Conservation (phyloP, 2,888 invertebrate genomes). For the Cylindroiulus punctatus region DNA sequence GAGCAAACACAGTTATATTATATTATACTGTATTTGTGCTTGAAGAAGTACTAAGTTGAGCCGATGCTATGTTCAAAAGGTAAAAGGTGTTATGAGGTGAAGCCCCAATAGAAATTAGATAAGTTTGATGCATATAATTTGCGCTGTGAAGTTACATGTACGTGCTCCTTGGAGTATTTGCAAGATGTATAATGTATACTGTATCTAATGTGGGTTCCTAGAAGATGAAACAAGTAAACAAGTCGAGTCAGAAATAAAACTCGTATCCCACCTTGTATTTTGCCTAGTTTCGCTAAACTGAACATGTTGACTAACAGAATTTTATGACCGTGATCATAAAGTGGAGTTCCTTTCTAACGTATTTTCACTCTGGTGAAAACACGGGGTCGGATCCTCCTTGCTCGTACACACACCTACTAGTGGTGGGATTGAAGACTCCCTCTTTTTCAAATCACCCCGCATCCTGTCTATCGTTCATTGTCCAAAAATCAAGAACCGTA, state of each 20-base stretch:
- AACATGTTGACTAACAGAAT: slow-evolving; percentile 28
- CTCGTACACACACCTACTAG: neutral
- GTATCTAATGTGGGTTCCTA: no score
- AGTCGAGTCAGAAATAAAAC: neutral
- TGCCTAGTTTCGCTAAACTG: neutral
- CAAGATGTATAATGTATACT: neutral
- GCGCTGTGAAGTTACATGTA: no score
- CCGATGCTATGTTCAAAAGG: no score
- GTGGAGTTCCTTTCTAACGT: slow-evolving; percentile 47
- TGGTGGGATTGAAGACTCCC: slow-evolving; percentile 25
- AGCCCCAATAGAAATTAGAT: no score
- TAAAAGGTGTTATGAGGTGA: no score
- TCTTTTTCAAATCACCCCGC: neutral
- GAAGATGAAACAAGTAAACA: neutral
- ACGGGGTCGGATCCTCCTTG: neutral
- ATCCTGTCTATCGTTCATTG: neutral
- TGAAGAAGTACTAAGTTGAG: neutral
- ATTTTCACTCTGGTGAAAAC: slow-evolving; percentile 3
- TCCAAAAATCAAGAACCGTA: slow-evolving; percentile 39
- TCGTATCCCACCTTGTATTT: neutral
- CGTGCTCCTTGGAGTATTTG: neutral
- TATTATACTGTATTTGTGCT: neutral
- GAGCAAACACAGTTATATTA: neutral
- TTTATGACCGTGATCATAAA: slow-evolving; percentile 43
- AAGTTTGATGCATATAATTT: no score